phyloP scores from a whole-genome alignment of 1,140 invertebrate species.

The Neodiprion virginianus region DNA sequence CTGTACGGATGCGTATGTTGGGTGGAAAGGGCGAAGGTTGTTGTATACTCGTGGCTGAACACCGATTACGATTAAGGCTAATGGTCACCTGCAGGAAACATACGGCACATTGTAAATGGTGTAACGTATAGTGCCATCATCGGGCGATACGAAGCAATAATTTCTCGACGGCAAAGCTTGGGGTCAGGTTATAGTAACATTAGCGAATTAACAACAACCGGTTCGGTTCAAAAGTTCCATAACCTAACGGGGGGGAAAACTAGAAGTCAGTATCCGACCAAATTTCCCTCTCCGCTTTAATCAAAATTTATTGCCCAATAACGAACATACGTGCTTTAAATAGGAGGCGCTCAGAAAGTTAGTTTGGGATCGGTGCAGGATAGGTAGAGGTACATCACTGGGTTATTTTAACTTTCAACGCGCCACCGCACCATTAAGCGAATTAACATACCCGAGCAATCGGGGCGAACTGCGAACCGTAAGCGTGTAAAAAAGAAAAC shows the following conservation, averaged over 20 bases:
- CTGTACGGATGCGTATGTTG: no score
- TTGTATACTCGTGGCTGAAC: no score
- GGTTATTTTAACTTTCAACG: background rate
- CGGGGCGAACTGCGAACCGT: no score
- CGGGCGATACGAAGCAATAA: background rate
- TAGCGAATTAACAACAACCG: conserved; percentile 5
- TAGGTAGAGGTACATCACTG: background rate
- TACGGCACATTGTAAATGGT: no score
- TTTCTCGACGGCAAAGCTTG: background rate
- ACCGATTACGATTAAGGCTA: no score
- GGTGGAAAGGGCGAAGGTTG: no score
- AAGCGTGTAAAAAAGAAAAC: no score
- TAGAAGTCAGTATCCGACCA: background rate
- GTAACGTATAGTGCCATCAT: background rate
- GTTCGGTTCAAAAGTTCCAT: background rate
- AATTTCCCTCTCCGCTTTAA: conserved; percentile 1
- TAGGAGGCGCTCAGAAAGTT: no score
- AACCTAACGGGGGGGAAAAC: background rate
- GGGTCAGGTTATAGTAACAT: background rate
- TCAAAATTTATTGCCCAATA: background rate
- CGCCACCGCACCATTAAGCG: no score
- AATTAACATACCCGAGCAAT: no score
- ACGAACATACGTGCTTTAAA: background rate
- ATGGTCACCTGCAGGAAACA: no score
- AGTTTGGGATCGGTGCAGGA: no score